Evolutionary conservation across 2,888 invertebrate species (phyloP).

Genomic region (Dendrolimus houi): DNA sequence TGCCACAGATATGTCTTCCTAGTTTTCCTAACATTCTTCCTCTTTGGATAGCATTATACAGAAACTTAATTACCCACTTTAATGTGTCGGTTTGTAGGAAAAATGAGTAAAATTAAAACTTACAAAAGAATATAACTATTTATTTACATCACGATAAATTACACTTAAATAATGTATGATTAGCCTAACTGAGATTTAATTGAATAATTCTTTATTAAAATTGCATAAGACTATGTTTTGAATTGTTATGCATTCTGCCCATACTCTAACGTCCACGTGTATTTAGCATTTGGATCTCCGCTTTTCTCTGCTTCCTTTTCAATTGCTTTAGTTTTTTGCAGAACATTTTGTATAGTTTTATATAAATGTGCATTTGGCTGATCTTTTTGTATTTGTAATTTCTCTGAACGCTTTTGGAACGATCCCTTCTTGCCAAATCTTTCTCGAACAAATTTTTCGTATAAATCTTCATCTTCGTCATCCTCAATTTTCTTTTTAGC

Average conservation of each 20-base stretch:
- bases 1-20: too few species aligned
- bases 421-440: slow-evolving; percentile 58
- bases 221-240: too few species aligned
- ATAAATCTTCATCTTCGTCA: slow-evolving; percentile 48
- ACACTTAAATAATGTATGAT: too few species aligned
- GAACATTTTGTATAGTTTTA: slow-evolving; percentile 44
- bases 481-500: slow-evolving; percentile 27
- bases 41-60: too few species aligned
- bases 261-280: slow-evolving; percentile 74
- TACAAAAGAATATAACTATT: too few species aligned
- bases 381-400: slow-evolving; percentile 25
- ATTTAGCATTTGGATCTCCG: slow-evolving; percentile 62
- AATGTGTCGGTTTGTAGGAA: too few species aligned
- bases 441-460: slow-evolving; percentile 66
- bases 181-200: too few species aligned
- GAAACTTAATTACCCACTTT: too few species aligned
- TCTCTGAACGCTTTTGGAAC: slow-evolving; percentile 47
- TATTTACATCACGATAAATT: too few species aligned
- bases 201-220: too few species aligned
- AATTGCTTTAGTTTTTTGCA: slow-evolving; percentile 56
- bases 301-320: slow-evolving; percentile 54
- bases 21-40: too few species aligned
- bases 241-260: slow-evolving; percentile 46
- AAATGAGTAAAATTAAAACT: too few species aligned
- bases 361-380: slow-evolving; percentile 41